Evolutionary conservation across 1,140 invertebrate species (phyloP), one percentile per base, ranked within the genome.

Genomic region (Drosophila murphyi): DNA sequence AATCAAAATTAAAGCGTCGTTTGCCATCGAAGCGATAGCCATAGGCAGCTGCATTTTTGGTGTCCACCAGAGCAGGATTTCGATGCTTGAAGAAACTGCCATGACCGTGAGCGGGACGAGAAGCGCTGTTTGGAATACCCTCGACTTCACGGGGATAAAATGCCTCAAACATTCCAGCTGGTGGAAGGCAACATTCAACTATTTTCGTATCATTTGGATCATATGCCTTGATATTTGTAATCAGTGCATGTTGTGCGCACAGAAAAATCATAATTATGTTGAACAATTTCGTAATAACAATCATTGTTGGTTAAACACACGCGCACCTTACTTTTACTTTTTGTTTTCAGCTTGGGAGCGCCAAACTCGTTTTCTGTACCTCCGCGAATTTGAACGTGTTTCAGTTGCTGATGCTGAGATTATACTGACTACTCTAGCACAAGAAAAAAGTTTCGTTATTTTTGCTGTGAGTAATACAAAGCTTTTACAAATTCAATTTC

Each of bases 1-100:
- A 96, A 93, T 96, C 95, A 80, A 95, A 97, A 92, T 97, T 97
- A 76, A 97, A 97, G 68, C 96, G 94, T 39, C 96, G 94, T 85
- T 95, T 95, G 10, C 96, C 96, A 82, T 97, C 96, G 82, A 97
- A 97, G 29, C 96, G 94, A 82, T 95, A 97, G 5, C 96, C 96
- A 90, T 96, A 97, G 4, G 96, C 96, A 1, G 96, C 96, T 10
- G 96, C 95, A 89, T 97, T 97, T 76, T 96, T 96, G 0, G 95
- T 96, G 78, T 96, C 96, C 2, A 97, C 95, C 60, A 97, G 93
- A 5, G 96, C 96, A 32, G 96, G 96, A 92, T 97, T 96, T 59
- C 96, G 94, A 92, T 96, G 94, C 82, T 96, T 95, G 89, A 97
- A 96, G 92, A 97, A 97, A 75, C 95, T 96, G 32, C 96, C 96